Evolutionary conservation across 1,140 invertebrate genomes (phyloP), one percentile per base, ranked within the genome.

Genomic region (Pogonognathellus flavescens): DNA sequence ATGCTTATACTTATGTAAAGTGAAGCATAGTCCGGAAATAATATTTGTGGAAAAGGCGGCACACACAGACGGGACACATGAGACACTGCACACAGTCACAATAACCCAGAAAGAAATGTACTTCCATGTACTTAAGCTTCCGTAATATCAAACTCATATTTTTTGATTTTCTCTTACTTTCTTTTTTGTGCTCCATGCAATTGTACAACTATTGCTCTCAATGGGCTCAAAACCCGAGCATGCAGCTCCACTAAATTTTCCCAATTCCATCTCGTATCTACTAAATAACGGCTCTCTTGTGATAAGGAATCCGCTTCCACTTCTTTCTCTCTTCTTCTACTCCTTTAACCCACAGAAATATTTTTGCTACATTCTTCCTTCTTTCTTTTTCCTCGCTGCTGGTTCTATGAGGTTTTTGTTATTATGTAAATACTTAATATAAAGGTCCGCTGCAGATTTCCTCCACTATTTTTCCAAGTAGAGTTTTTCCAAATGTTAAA

Each of bases 131-230:
- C 31, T 76, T 76, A 70, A 20, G 22, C 62, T 13, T 66, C 14
- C 14, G 25, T 76, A 76, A 18, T 76, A 41, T 41, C 6, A 41
- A 41, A 76, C 41, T 50, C 31, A 41, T 76, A 41, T 76, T 76
- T 76, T 76, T 76, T 76, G 25, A 49, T 76, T 76, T 76, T 76
- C 41, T 14, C 70, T 31, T 49, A 50, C 41, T 76, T 76, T 76
- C 70, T 41, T 31, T n/a, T 76, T 49, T 41, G 31, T n/a, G 49
- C 41, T 31, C 1, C 25, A 41, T 31, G 13, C 41, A 76, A 76
- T 76, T 76, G 70, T 41, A 76, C 31, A 41, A 76, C 25, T 76
- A 76, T 76, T 76, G 70, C 31, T 50, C 70, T 41, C 70, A 76
- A 76, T 76, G 70, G 70, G 25, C 25, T 76, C 70, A 76, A 41